Evolutionary conservation across 2,797 vertebrate genomes (phyloP).

Genomic region (Amphiprion clarkii): DNA sequence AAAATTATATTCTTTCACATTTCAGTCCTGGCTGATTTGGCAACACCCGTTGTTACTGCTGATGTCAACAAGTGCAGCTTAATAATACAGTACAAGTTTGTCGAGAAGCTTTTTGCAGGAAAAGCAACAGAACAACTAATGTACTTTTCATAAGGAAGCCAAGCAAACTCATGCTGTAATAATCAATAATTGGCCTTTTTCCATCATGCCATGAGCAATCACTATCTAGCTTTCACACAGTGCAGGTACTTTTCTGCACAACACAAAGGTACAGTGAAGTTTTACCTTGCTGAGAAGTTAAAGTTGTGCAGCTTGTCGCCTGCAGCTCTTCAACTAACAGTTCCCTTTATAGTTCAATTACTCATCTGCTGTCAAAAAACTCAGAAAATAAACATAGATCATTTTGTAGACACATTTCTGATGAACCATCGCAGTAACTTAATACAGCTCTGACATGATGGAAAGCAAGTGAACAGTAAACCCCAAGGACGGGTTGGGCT

Average conservation of each 20-base stretch:
- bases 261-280: not conserved
- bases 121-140: not conserved
- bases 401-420: not conserved
- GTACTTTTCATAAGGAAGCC: not conserved
- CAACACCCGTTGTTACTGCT: not conserved
- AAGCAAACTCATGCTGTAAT: not conserved
- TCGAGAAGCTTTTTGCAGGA: not conserved
- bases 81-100: too few species aligned
- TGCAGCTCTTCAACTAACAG: conserved; percentile 11
- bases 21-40: not conserved
- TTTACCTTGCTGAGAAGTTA: conserved; percentile 6
- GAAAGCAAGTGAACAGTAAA: not conserved
- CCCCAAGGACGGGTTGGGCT: not conserved
- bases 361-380: not conserved
- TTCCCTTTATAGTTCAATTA: conserved; percentile 14
- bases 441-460: conserved; percentile 16
- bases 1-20: not conserved
- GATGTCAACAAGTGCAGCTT: not conserved
- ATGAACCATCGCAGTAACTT: not conserved
- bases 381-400: not conserved
- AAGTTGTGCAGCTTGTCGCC: conserved; percentile 4
- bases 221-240: not conserved
- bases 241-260: not conserved
- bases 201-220: not conserved
- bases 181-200: not conserved